Evolutionary conservation across 2,113 vertebrate species (phyloP).

Genomic region (Rostratula benghalensis): DNA sequence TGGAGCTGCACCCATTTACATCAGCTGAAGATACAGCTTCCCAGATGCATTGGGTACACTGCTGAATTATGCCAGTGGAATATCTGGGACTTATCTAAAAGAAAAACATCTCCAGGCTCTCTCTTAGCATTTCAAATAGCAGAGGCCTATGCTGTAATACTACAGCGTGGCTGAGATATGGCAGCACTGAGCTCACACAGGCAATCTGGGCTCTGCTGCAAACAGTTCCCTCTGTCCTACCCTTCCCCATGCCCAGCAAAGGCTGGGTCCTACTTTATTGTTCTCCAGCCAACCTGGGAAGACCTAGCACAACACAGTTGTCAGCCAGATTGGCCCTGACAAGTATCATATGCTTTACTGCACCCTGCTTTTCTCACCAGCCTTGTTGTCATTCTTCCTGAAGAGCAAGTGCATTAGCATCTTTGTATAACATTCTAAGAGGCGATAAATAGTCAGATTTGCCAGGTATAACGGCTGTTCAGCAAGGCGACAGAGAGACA

Average conservation of each 20-base stretch:
- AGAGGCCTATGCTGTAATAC: neutral
- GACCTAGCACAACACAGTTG: neutral
- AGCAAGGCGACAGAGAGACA: neutral
- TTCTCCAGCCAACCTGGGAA: neutral
- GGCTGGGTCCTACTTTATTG: neutral
- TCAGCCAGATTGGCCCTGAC: constrained; percentile 46
- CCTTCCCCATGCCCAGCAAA: neutral
- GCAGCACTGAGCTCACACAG: accelerated
- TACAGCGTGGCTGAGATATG: neutral
- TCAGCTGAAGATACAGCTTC: neutral
- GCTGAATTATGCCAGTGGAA: neutral
- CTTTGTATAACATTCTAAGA: neutral
- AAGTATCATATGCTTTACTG: constrained; percentile 44
- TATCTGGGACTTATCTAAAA: neutral
- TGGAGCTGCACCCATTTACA: neutral
- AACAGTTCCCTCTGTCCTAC: neutral
- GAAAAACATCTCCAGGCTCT: neutral
- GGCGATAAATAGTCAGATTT: constrained; percentile 21
- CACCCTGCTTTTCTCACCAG: constrained; percentile 3
- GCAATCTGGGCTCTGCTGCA: neutral
- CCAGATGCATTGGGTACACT: neutral
- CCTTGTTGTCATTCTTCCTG: neutral
- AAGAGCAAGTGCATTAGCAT: neutral
- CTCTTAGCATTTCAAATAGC: neutral
- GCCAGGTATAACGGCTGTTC: constrained; percentile 6